A percentile compares a stretch with the other conserved stretches of the same genome.
phyloP scores from a whole-genome alignment of 2,888 invertebrate genomes.

The Kryphioiulus occultus region DNA sequence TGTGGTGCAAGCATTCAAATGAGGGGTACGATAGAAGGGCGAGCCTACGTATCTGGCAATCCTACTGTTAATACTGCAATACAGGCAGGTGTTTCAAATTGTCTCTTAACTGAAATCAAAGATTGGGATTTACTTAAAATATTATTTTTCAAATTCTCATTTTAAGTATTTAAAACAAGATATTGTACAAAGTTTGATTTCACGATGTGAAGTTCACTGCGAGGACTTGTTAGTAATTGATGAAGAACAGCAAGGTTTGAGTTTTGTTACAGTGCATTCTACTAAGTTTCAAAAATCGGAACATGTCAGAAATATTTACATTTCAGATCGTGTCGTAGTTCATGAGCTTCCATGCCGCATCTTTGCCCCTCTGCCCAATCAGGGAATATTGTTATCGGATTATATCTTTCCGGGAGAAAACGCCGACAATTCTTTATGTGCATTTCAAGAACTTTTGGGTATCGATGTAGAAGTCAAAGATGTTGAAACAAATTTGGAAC shows the following conservation, averaged over 20 bases:
- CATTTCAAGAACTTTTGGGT: slow-evolving; percentile 82
- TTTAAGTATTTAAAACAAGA: slow-evolving; percentile 69
- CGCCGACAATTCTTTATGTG: slow-evolving; percentile 78
- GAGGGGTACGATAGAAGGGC: slow-evolving; percentile 75
- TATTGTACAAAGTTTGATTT: slow-evolving; percentile 81
- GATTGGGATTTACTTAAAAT: neutral
- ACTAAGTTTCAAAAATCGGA: neutral
- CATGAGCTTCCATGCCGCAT: slow-evolving; percentile 91
- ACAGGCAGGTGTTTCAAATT: slow-evolving; percentile 57
- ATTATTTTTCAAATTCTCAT: slow-evolving; percentile 43
- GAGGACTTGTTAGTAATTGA: slow-evolving; percentile 81
- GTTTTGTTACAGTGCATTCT: neutral
- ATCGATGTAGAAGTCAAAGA: slow-evolving; percentile 74
- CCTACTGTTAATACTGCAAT: slow-evolving; percentile 77
- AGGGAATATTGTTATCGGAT: slow-evolving; percentile 78
- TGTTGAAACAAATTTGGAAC: slow-evolving; percentile 77
- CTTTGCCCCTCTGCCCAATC: slow-evolving; percentile 74
- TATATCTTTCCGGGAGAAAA: slow-evolving; percentile 92
- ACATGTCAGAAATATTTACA: slow-evolving; percentile 49
- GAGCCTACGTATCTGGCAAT: slow-evolving; percentile 81
- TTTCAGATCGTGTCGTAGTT: slow-evolving; percentile 76
- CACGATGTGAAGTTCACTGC: slow-evolving; percentile 89
- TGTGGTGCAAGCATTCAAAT: slow-evolving; percentile 75
- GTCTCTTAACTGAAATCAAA: neutral
- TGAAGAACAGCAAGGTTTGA: slow-evolving; percentile 68